Evolutionary conservation across 2,888 invertebrate species (phyloP).

Genomic region (Pyrrhia umbra): DNA sequence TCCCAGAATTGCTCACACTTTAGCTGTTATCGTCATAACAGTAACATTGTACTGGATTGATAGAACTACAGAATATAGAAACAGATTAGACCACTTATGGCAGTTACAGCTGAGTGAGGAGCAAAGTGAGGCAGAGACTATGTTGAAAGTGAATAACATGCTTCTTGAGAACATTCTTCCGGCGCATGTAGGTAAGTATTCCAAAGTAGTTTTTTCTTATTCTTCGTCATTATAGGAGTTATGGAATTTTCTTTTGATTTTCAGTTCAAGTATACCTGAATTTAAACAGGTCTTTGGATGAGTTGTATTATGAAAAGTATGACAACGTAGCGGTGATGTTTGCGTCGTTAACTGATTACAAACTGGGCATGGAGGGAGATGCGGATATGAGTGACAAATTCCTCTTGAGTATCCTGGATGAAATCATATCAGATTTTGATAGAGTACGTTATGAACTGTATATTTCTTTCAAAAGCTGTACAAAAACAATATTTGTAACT

Average conservation of each 20-base stretch:
- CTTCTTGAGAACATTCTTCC: conserved; percentile 98
- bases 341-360: conserved; percentile 96
- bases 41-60: conserved; percentile 95
- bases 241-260: conserved; percentile 60
- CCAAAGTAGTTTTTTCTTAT: neutral
- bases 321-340: conserved; percentile 98
- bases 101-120: conserved; percentile 93
- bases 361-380: conserved; percentile 91
- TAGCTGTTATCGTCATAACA: conserved; percentile 93
- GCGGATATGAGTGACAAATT: conserved; percentile 92
- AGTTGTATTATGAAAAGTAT: conserved; percentile 97
- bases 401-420: conserved; percentile 94
- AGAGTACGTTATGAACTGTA: conserved; percentile 88
- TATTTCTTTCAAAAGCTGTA: neutral
- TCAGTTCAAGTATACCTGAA: conserved; percentile 95
- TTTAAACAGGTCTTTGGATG: conserved; percentile 92
- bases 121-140: conserved; percentile 96
- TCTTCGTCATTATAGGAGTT: neutral
- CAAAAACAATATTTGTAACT: neutral
- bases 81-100: conserved; percentile 95
- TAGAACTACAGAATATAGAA: conserved; percentile 96
- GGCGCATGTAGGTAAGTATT: conserved; percentile 94
- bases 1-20: conserved; percentile 93
- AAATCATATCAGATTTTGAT: conserved; percentile 98
- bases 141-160: conserved; percentile 96